These are phyloP conservation scores for Pelosia muscerda DNA, from an alignment of 2,888 invertebrate genomes.

Conservation along the genomic window DNA sequence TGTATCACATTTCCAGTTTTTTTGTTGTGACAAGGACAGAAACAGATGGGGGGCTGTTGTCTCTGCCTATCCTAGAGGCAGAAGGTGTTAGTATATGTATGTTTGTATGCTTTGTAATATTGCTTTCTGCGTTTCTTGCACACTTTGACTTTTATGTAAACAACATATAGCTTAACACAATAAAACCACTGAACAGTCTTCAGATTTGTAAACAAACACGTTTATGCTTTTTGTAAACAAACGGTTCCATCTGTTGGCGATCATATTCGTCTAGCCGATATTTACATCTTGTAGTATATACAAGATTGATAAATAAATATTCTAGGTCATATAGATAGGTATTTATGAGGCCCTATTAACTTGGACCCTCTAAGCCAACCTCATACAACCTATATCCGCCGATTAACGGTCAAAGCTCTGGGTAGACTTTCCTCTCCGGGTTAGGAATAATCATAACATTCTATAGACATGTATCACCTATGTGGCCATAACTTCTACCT, in stretches of 20 bases:
- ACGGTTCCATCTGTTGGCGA: conserved; percentile 8
- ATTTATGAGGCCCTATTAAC: too few relatives aligned
- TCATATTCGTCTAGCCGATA: conserved; percentile 9
- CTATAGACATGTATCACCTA: too few relatives aligned
- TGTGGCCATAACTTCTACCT: too few relatives aligned
- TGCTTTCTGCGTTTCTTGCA: neutral
- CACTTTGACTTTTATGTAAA: neutral
- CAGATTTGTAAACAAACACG: conserved; percentile 4
- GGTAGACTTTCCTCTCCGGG: too few relatives aligned
- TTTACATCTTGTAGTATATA: neutral
- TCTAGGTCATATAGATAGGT: too few relatives aligned
- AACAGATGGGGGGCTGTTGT: neutral
- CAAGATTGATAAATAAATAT: neutral
- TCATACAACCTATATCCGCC: too few relatives aligned
- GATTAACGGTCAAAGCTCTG: too few relatives aligned
- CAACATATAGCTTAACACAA: conserved; percentile 5
- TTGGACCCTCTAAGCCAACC: too few relatives aligned
- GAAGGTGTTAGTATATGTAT: neutral
- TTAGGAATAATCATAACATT: too few relatives aligned
- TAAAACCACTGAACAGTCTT: conserved; percentile 4
- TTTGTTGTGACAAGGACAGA: neutral
- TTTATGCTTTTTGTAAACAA: conserved; percentile 3
- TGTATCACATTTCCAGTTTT: too few relatives aligned
- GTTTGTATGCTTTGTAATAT: neutral
- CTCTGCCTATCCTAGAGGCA: too few relatives aligned